Percentiles rank a stretch among this genome's conserved stretches.
These are phyloP conservation scores for Xylocampa areola DNA, from an alignment of 2,888 invertebrate species.

Conservation along the genomic window DNA sequence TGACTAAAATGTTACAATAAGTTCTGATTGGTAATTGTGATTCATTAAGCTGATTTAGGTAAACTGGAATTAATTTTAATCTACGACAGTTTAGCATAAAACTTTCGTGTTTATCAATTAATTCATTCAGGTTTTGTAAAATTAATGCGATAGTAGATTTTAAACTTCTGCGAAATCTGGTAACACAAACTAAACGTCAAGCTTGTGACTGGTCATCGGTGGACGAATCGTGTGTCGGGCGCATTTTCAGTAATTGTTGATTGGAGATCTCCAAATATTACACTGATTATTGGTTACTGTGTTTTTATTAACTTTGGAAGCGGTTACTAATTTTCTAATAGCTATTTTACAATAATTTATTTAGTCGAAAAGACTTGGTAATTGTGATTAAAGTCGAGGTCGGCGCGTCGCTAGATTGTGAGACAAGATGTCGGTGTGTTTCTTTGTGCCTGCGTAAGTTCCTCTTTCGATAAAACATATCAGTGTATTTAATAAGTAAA, in stretches of 20 bases:
- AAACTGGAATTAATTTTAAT: too few relatives aligned
- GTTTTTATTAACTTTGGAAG: constrained; percentile 83
- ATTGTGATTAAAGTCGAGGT: constrained; percentile 65
- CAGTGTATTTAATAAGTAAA: constrained; percentile 1
- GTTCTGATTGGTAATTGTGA: neutral
- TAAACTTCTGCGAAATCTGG: constrained; percentile 40
- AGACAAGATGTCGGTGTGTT: constrained; percentile 92
- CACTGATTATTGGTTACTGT: constrained; percentile 88
- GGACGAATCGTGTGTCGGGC: constrained; percentile 90
- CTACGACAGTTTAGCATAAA: neutral
- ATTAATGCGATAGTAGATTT: constrained; percentile 19
- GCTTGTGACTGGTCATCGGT: constrained; percentile 89
- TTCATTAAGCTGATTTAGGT: neutral
- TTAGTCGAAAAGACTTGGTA: constrained; percentile 59
- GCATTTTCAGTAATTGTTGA: constrained; percentile 89
- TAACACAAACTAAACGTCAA: constrained; percentile 81
- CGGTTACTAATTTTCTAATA: constrained; percentile 75
- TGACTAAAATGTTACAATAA: neutral
- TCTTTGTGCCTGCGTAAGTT: constrained; percentile 93
- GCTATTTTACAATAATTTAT: constrained; percentile 68
- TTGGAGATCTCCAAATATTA: constrained; percentile 89
- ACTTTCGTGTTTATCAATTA: neutral
- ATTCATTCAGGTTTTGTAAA: neutral
- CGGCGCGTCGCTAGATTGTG: constrained; percentile 63
- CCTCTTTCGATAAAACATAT: constrained; percentile 59